Conservation (phyloP, 2,113 vertebrate genomes). For the Mobula birostris region DNA sequence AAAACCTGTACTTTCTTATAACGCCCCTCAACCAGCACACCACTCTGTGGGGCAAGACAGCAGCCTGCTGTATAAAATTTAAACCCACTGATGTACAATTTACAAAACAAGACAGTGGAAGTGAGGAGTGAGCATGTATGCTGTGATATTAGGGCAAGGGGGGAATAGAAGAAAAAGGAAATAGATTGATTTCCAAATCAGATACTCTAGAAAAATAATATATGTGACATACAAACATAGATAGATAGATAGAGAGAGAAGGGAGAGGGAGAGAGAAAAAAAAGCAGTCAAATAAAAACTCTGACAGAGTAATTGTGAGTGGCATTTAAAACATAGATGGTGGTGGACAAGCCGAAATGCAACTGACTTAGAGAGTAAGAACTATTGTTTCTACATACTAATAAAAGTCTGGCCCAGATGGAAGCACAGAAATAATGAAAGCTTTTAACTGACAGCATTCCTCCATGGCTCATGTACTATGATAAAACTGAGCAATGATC, state of each 20-base stretch:
- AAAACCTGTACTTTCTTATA: not conserved
- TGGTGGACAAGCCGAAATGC: not conserved
- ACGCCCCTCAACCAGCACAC: too few species aligned
- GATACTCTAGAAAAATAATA: too few species aligned
- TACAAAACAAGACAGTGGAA: not conserved
- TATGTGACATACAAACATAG: too few species aligned
- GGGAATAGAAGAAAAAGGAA: not conserved
- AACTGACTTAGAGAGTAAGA: not conserved
- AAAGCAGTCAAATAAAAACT: not conserved
- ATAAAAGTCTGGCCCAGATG: conserved; percentile 6
- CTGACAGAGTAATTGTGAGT: not conserved
- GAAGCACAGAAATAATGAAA: not conserved
- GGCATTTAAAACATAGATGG: not conserved
- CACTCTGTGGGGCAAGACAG: not conserved
- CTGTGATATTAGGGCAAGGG: not conserved
- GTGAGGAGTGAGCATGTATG: not conserved
- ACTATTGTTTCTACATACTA: not conserved
- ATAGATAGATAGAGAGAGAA: not conserved
- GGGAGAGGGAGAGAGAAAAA: not conserved
- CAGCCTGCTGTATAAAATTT: not conserved
- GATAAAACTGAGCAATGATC: conserved; percentile 1
- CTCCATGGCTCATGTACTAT: not conserved
- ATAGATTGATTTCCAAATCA: not conserved
- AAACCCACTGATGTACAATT: not conserved
- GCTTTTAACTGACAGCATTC: not conserved